Evolutionary conservation across 2,797 vertebrate species (phyloP).

Genomic region (Rhodeus uyekii): DNA sequence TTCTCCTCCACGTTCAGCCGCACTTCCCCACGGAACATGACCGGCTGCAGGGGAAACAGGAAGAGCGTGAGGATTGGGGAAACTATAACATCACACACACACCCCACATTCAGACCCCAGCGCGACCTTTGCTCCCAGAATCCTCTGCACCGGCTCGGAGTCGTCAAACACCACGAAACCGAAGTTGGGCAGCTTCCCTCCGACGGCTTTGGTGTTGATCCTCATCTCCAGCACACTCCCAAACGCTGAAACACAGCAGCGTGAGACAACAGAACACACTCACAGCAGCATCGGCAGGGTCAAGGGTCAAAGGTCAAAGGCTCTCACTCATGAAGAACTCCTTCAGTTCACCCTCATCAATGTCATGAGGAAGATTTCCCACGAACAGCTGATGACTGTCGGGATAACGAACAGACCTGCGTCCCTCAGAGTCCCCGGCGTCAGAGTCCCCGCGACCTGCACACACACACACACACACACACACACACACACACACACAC

Average conservation of each 20-base stretch:
- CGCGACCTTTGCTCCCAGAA: conserved; percentile 95
- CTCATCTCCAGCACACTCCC: conserved; percentile 96
- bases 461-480: not conserved
- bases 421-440: conserved; percentile 86
- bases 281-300: not conserved
- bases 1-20: conserved; percentile 98
- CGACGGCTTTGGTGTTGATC: conserved; percentile 97
- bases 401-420: conserved; percentile 91
- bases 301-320: not conserved
- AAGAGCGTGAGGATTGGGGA: no score
- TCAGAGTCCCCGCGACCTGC: conserved; percentile 90
- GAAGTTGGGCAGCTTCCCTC: conserved; percentile 96
- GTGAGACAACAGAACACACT: not conserved
- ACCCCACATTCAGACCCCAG: no score
- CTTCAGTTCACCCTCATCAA: conserved; percentile 97
- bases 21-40: conserved; percentile 97
- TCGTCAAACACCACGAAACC: conserved; percentile 98
- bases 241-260: conserved; percentile 76
- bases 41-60: conserved; percentile 80
- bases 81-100: no score
- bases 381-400: conserved; percentile 99
- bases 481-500: conserved; percentile 18
- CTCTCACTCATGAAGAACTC: conserved; percentile 98
- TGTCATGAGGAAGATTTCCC: conserved; percentile 96
- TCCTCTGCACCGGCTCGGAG: conserved; percentile 93